A percentile compares a stretch with the other conserved stretches of the same genome.
These are phyloP conservation scores for Zosterops lateralis DNA, from an alignment of 2,113 vertebrate species.

Conservation along the genomic window DNA sequence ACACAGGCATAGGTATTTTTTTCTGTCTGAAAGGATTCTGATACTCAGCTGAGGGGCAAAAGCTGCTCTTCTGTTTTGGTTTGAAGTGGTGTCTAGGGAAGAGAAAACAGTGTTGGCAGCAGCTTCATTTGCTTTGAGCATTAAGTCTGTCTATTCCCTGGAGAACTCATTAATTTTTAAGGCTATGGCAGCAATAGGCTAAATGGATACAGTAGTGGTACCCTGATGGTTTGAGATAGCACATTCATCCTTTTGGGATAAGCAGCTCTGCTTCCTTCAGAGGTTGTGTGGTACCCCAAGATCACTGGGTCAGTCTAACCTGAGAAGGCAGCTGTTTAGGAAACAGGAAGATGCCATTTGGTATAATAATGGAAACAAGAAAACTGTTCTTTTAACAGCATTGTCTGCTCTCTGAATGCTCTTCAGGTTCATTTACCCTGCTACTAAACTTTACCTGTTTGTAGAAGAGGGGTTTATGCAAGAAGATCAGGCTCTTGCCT, in stretches of 20 bases:
- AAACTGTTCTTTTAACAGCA: neutral
- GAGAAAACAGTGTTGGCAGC: neutral
- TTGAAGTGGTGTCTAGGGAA: conserved; percentile 10
- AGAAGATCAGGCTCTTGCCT: neutral
- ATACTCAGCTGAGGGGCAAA: neutral
- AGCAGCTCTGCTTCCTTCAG: neutral
- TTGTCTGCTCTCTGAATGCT: neutral
- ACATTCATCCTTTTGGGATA: neutral
- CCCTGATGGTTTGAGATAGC: neutral
- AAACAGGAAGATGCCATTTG: neutral
- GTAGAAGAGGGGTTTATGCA: neutral
- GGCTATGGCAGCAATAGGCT: neutral
- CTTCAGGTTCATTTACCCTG: neutral
- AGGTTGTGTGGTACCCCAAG: neutral
- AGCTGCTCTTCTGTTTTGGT: neutral
- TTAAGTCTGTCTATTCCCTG: neutral
- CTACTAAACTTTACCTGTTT: neutral
- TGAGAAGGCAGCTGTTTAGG: neutral
- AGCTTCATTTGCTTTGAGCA: conserved; percentile 18
- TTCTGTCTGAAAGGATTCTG: neutral
- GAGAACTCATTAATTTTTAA: conserved; percentile 41
- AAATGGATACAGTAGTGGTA: neutral
- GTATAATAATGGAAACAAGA: neutral
- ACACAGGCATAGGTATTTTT: neutral
- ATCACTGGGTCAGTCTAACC: neutral